Conservation (phyloP, 1,140 invertebrate genomes). For the Dinoponera quadriceps region DNA sequence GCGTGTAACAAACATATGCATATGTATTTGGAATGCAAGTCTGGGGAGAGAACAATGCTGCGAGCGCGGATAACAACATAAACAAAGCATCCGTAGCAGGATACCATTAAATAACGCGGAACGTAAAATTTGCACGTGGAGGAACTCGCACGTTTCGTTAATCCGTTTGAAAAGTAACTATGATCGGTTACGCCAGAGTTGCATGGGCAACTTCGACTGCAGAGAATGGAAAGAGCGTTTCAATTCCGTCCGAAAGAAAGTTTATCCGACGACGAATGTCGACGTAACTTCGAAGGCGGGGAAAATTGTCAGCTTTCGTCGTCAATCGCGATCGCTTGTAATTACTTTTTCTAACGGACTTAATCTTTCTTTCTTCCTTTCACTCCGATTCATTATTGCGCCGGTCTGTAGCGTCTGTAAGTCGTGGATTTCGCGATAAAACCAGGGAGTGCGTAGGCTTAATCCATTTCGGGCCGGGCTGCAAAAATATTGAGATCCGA, state of each 20-base stretch:
- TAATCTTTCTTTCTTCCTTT: too few species aligned
- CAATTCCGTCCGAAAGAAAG: not conserved
- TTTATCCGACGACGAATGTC: too few species aligned
- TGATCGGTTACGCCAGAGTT: not conserved
- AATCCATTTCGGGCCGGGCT: too few species aligned
- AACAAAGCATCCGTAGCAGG: slow-evolving; percentile 24
- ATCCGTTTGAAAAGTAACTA: slow-evolving; percentile 2
- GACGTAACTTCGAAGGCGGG: too few species aligned
- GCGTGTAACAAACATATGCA: not conserved
- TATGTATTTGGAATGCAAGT: slow-evolving; percentile 29
- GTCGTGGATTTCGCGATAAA: too few species aligned
- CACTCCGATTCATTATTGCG: too few species aligned
- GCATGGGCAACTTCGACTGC: not conserved
- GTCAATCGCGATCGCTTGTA: too few species aligned
- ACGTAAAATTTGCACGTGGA: not conserved
- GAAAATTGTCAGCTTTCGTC: too few species aligned
- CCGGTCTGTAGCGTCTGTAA: too few species aligned
- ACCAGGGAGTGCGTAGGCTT: too few species aligned
- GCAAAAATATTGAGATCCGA: too few species aligned
- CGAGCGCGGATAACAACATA: slow-evolving; percentile 16
- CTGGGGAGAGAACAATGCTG: not conserved
- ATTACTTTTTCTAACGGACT: too few species aligned
- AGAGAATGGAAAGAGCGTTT: not conserved
- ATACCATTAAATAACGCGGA: not conserved
- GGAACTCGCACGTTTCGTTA: not conserved